Evolutionary conservation across 2,888 invertebrate species (phyloP).

Genomic region (Xestia ashworthii): DNA sequence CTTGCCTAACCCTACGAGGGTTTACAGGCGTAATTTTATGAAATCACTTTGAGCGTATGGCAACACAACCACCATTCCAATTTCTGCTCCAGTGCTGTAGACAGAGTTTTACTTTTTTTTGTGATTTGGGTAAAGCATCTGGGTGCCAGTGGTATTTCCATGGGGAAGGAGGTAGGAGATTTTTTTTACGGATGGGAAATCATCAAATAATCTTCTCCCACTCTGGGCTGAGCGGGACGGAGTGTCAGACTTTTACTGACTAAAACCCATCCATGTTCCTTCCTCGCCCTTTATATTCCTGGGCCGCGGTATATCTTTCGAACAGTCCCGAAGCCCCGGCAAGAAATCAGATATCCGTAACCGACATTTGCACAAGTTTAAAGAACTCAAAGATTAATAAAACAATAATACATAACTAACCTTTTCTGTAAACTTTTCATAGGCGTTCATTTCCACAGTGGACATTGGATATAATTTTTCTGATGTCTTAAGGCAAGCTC

Average conservation of each 20-base stretch:
- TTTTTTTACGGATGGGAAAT: too few species aligned
- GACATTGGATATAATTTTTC: conserved; percentile 71
- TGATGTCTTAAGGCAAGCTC: conserved; percentile 72
- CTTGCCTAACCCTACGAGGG: background rate
- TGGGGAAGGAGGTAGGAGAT: too few species aligned
- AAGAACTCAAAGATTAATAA: background rate
- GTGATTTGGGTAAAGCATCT: background rate
- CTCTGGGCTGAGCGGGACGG: too few species aligned
- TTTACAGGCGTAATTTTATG: background rate
- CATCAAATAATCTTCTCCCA: too few species aligned
- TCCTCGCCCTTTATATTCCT: too few species aligned
- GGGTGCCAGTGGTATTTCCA: background rate
- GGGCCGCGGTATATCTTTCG: too few species aligned
- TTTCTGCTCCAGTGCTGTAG: background rate
- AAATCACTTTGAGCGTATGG: background rate
- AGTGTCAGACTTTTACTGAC: too few species aligned
- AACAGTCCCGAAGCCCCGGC: too few species aligned
- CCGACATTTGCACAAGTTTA: background rate
- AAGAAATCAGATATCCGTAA: background rate
- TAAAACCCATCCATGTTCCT: too few species aligned
- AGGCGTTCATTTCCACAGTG: conserved; percentile 68
- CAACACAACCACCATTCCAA: background rate
- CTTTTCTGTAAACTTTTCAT: conserved; percentile 68
- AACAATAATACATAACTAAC: conserved; percentile 61
- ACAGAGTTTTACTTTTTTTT: background rate